Conservation (phyloP, 2,888 invertebrate genomes). For the Polyploca ridens region DNA sequence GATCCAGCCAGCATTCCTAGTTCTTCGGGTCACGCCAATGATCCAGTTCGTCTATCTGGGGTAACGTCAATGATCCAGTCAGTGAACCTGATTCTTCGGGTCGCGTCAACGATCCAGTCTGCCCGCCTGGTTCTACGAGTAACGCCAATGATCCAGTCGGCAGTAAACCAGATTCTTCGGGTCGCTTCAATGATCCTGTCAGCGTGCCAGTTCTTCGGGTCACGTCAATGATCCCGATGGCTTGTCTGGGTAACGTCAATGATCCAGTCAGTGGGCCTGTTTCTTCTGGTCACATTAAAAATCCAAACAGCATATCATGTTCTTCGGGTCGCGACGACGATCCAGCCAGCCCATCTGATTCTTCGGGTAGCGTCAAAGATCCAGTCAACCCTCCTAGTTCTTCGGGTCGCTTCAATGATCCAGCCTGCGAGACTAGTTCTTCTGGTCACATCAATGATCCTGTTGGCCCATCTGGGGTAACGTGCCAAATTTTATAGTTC, state of each 20-base stretch:
- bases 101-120: not conserved
- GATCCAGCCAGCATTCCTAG: not conserved
- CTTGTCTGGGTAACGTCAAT: not conserved
- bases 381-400: not conserved
- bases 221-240: not conserved
- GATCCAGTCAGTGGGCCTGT: not conserved
- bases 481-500: not conserved
- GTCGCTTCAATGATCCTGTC: not conserved
- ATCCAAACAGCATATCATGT: no score
- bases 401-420: not conserved
- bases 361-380: not conserved
- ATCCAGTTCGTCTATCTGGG: not conserved
- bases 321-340: not conserved
- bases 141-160: conserved; percentile 1
- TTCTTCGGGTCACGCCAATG: not conserved
- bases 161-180: not conserved
- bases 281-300: not conserved
- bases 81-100: not conserved
- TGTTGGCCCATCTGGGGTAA: not conserved
- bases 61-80: not conserved
- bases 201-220: not conserved
- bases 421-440: not conserved
- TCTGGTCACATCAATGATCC: not conserved
- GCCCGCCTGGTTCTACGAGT: not conserved
- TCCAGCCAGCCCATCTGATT: not conserved